These are phyloP conservation scores for Hippocampus barbouri DNA, from an alignment of 2,113 vertebrate species.

Conservation along the genomic window DNA sequence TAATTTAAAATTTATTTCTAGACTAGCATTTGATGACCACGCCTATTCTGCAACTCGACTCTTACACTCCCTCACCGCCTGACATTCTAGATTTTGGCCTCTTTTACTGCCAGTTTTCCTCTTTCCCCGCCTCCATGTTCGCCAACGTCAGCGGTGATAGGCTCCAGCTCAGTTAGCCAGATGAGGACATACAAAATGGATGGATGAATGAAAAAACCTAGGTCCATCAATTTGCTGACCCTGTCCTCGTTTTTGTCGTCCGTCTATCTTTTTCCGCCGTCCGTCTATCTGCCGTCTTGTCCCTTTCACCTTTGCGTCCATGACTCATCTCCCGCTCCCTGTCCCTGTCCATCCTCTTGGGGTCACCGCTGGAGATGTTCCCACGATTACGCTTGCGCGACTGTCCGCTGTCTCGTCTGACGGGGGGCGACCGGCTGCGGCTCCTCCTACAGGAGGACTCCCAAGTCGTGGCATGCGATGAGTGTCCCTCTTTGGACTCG, in stretches of 20 bases:
- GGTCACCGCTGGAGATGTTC: conserved; percentile 32
- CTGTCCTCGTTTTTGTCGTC: conserved; percentile 5
- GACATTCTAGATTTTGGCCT: too few relatives aligned
- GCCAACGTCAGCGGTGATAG: neutral
- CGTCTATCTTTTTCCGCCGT: conserved; percentile 38
- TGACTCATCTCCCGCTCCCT: conserved; percentile 37
- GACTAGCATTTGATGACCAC: too few relatives aligned
- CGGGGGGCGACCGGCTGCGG: conserved; percentile 49
- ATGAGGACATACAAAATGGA: neutral
- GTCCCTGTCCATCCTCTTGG: conserved; percentile 45
- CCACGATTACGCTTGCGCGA: conserved; percentile 32
- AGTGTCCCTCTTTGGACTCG: conserved; percentile 55
- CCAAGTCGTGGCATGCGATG: conserved; percentile 19
- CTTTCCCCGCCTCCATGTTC: neutral
- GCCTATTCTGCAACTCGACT: too few relatives aligned
- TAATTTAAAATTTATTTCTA: too few relatives aligned
- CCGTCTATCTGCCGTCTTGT: conserved; percentile 36
- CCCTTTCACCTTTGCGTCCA: conserved; percentile 33
- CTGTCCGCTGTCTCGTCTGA: conserved; percentile 29
- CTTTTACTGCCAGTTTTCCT: too few relatives aligned
- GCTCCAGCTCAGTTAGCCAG: neutral
- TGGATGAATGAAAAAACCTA: neutral
- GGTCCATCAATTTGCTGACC: neutral
- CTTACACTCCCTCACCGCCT: too few relatives aligned
- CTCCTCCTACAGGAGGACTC: conserved; percentile 34